Percentiles rank a stretch among this genome's conserved stretches.
phyloP scores from a whole-genome alignment of 2,888 invertebrate species.

The Neoascia interrupta region DNA sequence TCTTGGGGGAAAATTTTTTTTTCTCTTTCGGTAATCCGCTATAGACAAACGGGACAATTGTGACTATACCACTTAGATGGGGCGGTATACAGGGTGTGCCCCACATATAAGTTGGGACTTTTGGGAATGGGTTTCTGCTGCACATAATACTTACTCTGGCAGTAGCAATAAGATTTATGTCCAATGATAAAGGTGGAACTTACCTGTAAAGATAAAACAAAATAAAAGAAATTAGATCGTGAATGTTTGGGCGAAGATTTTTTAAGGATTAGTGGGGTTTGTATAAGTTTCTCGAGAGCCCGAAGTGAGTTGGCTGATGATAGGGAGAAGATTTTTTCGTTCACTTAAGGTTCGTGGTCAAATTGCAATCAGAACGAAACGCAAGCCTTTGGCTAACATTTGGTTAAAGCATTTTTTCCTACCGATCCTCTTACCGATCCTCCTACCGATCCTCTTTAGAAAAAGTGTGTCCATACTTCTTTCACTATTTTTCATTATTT shows the following conservation, averaged over 20 bases:
- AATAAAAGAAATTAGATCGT: conserved; percentile 48
- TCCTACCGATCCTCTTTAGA: too few relatives aligned
- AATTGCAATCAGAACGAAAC: too few relatives aligned
- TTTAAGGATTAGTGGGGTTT: background rate
- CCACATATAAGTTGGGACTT: conserved; percentile 27
- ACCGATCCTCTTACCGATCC: too few relatives aligned
- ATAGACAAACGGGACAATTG: conserved; percentile 47
- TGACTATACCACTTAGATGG: conserved; percentile 1
- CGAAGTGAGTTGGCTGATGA: background rate
- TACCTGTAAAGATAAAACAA: conserved; percentile 51
- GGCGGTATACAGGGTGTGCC: conserved; percentile 43
- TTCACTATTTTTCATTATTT: too few relatives aligned
- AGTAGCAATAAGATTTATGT: conserved; percentile 40
- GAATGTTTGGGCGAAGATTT: conserved; percentile 19
- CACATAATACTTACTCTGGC: conserved; percentile 34
- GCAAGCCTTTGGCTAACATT: too few relatives aligned
- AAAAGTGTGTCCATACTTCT: too few relatives aligned
- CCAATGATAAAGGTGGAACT: conserved; percentile 42
- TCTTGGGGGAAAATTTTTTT: conserved; percentile 45
- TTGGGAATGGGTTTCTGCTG: conserved; percentile 32
- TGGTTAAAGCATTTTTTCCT: too few relatives aligned
- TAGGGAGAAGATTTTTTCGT: background rate
- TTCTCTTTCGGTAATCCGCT: conserved; percentile 41
- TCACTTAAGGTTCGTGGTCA: too few relatives aligned
- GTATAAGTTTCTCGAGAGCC: background rate